Evolutionary conservation across 2,888 invertebrate species (phyloP).

Genomic region (Acanthosepion lycidas): DNA sequence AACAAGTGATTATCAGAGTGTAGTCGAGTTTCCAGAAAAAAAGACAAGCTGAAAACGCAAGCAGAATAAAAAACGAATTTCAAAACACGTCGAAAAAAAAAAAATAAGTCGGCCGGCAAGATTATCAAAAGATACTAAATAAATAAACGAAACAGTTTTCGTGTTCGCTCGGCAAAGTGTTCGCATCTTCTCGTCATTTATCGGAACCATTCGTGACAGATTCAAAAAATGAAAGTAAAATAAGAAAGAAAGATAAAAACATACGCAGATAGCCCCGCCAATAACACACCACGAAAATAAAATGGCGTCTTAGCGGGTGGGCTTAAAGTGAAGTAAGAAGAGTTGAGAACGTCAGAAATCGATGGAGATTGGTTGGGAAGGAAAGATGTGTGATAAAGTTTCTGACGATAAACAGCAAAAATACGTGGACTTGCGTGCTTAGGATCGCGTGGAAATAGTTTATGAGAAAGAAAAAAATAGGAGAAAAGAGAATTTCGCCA

Average conservation of each 20-base stretch:
- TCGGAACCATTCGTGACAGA: background rate
- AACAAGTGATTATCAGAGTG: too few relatives aligned
- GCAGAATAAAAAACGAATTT: too few relatives aligned
- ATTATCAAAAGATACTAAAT: background rate
- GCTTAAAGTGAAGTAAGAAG: background rate
- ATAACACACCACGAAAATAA: background rate
- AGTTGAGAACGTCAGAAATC: background rate
- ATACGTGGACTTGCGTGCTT: background rate
- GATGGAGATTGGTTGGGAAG: background rate
- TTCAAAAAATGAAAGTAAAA: too few relatives aligned
- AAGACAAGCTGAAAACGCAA: too few relatives aligned
- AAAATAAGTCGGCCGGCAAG: background rate
- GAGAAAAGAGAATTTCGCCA: background rate
- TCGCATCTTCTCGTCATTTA: background rate
- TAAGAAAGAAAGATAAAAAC: background rate
- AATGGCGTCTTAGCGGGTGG: constrained; percentile 11
- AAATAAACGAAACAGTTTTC: background rate
- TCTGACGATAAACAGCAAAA: background rate
- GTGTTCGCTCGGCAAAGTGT: background rate
- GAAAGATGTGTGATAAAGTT: background rate
- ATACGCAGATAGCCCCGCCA: background rate
- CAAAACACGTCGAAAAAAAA: background rate
- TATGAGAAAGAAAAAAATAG: background rate
- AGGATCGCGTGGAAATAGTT: constrained; percentile 33
- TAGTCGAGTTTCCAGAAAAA: too few relatives aligned